A percentile compares a stretch with the other conserved stretches of the same genome.
Conservation (phyloP, 2,797 vertebrate species). For the Tinamus major region DNA sequence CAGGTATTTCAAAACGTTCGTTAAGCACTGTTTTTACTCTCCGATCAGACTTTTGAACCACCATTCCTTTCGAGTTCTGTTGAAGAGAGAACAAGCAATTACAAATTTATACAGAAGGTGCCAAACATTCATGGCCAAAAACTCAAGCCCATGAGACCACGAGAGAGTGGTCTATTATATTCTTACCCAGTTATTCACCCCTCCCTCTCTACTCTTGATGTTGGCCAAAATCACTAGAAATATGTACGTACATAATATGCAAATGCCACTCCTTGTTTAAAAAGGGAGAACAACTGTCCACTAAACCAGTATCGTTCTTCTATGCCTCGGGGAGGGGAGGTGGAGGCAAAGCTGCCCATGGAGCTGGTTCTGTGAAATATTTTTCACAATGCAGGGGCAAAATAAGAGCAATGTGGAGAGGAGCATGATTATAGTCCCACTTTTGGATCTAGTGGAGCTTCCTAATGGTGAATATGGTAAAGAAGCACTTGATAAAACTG, state of each 20-base stretch:
- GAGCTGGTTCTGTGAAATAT: background rate
- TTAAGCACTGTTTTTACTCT: slow-evolving; percentile 35
- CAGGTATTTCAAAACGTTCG: slow-evolving; percentile 68
- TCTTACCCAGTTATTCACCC: rapidly evolving
- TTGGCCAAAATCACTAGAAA: background rate
- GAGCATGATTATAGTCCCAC: background rate
- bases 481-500: background rate
- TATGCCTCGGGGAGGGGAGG: background rate
- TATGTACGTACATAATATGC: background rate
- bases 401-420: background rate
- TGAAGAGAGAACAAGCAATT: background rate
- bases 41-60: slow-evolving; percentile 54
- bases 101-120: background rate
- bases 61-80: slow-evolving; percentile 77
- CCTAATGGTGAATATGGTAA: background rate
- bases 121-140: background rate
- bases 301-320: background rate
- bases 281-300: background rate
- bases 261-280: background rate
- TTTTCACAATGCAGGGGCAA: background rate
- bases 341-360: background rate
- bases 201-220: background rate
- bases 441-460: background rate
- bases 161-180: background rate
- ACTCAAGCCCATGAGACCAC: background rate